A percentile compares a stretch with the other conserved stretches of the same genome.
Evolutionary conservation across 2,113 vertebrate species (phyloP).

Genomic region (Brienomyrus brachyistius): DNA sequence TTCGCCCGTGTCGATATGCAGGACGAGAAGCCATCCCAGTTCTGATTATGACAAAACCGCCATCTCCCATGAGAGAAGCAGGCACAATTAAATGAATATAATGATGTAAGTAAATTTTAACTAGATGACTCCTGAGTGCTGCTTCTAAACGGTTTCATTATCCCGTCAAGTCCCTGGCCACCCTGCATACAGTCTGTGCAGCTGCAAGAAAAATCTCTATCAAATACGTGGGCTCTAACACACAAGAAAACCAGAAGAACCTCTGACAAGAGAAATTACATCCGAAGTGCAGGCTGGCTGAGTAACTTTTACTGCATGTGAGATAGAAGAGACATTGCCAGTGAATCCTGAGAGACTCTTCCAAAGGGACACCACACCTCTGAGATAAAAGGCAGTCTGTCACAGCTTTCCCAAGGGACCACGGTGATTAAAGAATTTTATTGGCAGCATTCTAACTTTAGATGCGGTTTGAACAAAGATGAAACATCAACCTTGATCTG

Average conservation of each 20-base stretch:
- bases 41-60: slow-evolving; percentile 1
- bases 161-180: neutral
- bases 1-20: neutral
- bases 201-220: slow-evolving; percentile 7
- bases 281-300: no score
- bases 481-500: slow-evolving; percentile 4
- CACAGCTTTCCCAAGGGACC: neutral
- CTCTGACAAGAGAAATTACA: slow-evolving; percentile 1
- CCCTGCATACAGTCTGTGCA: slow-evolving; percentile 2
- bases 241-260: neutral
- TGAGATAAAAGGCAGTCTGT: slow-evolving; percentile 15
- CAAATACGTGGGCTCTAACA: neutral
- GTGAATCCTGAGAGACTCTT: neutral
- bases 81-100: slow-evolving; percentile 11
- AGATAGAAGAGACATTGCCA: neutral
- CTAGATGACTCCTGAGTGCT: slow-evolving; percentile 9
- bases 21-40: neutral
- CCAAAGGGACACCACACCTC: neutral
- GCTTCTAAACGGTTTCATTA: slow-evolving; percentile 14
- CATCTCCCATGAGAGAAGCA: slow-evolving; percentile 1
- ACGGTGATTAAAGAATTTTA: neutral
- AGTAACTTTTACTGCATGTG: neutral
- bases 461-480: slow-evolving; percentile 3
- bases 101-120: slow-evolving; percentile 13
- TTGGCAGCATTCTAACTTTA: slow-evolving; percentile 9